Evolutionary conservation across 1,140 invertebrate species (phyloP).

Genomic region (Leptonema lineaticorne): DNA sequence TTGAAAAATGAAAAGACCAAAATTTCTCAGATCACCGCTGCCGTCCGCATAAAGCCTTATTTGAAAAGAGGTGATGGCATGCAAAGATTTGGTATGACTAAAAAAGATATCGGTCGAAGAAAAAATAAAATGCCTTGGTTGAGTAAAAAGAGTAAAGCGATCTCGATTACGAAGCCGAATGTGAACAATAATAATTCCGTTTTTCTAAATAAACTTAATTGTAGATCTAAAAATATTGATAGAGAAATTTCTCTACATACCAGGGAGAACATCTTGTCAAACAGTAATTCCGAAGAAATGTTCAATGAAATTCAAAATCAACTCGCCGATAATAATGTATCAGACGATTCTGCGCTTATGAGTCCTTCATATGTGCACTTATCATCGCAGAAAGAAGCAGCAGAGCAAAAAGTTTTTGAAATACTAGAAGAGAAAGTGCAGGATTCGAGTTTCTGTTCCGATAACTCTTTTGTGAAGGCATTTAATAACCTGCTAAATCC

Average conservation of each 20-base stretch:
- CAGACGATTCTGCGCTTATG: constrained; percentile 38
- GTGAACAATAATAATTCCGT: no score
- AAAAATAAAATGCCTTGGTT: constrained; percentile 23
- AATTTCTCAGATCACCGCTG: neutral
- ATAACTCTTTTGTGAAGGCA: constrained; percentile 62
- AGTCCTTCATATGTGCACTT: constrained; percentile 29
- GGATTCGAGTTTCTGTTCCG: constrained; percentile 70
- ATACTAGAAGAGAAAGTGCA: constrained; percentile 67
- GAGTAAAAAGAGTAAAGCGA: constrained; percentile 21
- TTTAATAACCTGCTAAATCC: constrained; percentile 49
- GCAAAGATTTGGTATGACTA: constrained; percentile 45
- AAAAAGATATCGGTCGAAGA: constrained; percentile 37
- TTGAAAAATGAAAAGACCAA: constrained; percentile 26
- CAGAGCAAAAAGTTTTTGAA: constrained; percentile 70
- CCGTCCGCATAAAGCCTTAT: constrained; percentile 44
- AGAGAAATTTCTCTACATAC: neutral
- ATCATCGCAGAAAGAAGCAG: constrained; percentile 52
- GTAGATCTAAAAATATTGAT: neutral
- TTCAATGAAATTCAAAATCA: constrained; percentile 38
- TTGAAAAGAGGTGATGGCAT: constrained; percentile 55
- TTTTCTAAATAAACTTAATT: no score
- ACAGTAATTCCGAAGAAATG: neutral
- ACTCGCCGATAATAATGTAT: constrained; percentile 47
- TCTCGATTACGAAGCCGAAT: no score
- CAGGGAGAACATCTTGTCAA: neutral